Conservation (phyloP, 2,113 vertebrate species). For the Cyphomyrus plagiostoma region DNA sequence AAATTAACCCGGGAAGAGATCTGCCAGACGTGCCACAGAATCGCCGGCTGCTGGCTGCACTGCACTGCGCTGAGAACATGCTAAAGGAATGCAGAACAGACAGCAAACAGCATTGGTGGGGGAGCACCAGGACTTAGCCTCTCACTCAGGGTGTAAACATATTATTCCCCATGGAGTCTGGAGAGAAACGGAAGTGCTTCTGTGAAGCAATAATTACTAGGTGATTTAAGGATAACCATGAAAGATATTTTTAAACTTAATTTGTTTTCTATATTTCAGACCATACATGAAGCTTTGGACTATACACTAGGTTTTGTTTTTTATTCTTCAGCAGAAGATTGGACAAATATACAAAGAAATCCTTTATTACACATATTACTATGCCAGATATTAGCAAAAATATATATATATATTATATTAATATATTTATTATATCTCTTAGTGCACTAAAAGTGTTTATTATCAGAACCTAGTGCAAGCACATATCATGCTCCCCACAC, state of each 20-base stretch:
- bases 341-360: not conserved
- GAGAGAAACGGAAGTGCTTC: slow-evolving; percentile 32
- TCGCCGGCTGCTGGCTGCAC: slow-evolving; percentile 17
- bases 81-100: slow-evolving; percentile 28
- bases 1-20: not conserved
- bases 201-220: slow-evolving; percentile 26
- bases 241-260: slow-evolving; percentile 22
- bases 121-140: not conserved
- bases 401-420: too few species aligned
- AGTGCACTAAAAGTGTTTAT: not conserved
- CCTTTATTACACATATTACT: not conserved
- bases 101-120: slow-evolving; percentile 16
- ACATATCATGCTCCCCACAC: not conserved
- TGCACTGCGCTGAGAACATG: slow-evolving; percentile 18
- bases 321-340: not conserved
- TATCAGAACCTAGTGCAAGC: not conserved
- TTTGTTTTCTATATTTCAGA: slow-evolving; percentile 20
- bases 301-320: not conserved
- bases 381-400: not conserved
- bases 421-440: not conserved
- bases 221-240: slow-evolving; percentile 24
- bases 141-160: slow-evolving; percentile 37
- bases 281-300: not conserved
- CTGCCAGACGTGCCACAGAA: not conserved
- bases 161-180: slow-evolving; percentile 30